A percentile compares a stretch with the other conserved stretches of the same genome.
Evolutionary conservation across 1,140 invertebrate species (phyloP).

Genomic region (Euwallacea similis): DNA sequence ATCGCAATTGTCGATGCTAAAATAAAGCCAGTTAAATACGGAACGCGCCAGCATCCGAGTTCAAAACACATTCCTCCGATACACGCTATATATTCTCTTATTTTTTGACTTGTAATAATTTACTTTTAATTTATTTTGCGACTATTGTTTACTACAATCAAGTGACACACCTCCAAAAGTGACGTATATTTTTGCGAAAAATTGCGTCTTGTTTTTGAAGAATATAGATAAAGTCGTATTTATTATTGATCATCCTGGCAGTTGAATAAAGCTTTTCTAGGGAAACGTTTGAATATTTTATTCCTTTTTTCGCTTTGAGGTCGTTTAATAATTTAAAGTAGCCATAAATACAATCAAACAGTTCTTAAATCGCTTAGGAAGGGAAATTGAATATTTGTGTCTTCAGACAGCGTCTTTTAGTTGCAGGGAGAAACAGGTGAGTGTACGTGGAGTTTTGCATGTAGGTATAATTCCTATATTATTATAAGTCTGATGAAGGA

Average conservation of each 20-base stretch:
- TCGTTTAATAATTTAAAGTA: no score
- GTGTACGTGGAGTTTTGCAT: not conserved
- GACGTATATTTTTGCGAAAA: slow-evolving; percentile 1
- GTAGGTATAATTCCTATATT: not conserved
- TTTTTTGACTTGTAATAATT: not conserved
- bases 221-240: slow-evolving; percentile 10
- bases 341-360: no score
- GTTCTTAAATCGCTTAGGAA: not conserved
- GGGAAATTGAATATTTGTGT: slow-evolving; percentile 11
- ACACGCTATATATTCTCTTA: not conserved
- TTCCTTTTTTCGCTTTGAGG: not conserved
- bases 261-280: not conserved
- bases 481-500: not conserved
- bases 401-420: slow-evolving; percentile 7
- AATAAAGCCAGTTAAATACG: not conserved
- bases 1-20: not conserved
- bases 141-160: not conserved
- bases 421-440: slow-evolving; percentile 19
- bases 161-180: slow-evolving; percentile 12
- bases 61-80: not conserved
- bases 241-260: slow-evolving; percentile 2
- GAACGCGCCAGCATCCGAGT: not conserved
- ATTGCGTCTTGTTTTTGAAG: slow-evolving; percentile 29
- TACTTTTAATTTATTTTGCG: not conserved
- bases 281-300: not conserved